Conservation (phyloP, 2,113 vertebrate species). For the Gasterosteus aculeatus region DNA sequence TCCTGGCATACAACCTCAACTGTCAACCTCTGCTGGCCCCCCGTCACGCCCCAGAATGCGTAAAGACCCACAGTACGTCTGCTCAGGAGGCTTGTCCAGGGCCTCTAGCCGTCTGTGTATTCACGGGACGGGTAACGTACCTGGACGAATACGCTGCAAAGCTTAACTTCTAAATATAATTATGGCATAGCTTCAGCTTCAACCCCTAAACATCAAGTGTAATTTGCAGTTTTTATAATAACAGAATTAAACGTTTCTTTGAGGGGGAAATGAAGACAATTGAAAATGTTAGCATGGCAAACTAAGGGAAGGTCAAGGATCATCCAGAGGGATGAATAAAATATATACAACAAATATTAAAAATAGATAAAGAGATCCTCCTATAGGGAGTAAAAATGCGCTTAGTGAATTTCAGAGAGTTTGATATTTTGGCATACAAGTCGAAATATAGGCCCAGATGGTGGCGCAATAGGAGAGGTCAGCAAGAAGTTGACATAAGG, state of each 20-base stretch:
- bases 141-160: slow-evolving; percentile 16
- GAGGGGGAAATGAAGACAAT: background rate
- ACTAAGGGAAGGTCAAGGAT: background rate
- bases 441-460: slow-evolving; percentile 4
- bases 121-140: slow-evolving; percentile 24
- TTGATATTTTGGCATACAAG: slow-evolving; percentile 29
- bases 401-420: slow-evolving; percentile 39
- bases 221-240: background rate
- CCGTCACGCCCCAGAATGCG: slow-evolving; percentile 59
- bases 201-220: background rate
- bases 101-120: slow-evolving; percentile 41
- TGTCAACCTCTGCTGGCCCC: slow-evolving; percentile 69
- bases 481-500: background rate
- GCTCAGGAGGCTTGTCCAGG: slow-evolving; percentile 56
- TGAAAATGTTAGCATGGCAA: background rate
- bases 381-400: background rate
- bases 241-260: background rate
- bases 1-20: slow-evolving; percentile 69
- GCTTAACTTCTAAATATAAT: slow-evolving; percentile 7
- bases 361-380: background rate
- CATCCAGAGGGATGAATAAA: background rate
- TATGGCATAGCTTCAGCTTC: background rate
- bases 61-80: slow-evolving; percentile 48
- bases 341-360: slow-evolving; percentile 13
- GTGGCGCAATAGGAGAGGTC: slow-evolving; percentile 34